Percentiles rank a stretch among this genome's conserved stretches.
phyloP scores from a whole-genome alignment of 2,113 vertebrate species.

The Sigmodon hispidus region DNA sequence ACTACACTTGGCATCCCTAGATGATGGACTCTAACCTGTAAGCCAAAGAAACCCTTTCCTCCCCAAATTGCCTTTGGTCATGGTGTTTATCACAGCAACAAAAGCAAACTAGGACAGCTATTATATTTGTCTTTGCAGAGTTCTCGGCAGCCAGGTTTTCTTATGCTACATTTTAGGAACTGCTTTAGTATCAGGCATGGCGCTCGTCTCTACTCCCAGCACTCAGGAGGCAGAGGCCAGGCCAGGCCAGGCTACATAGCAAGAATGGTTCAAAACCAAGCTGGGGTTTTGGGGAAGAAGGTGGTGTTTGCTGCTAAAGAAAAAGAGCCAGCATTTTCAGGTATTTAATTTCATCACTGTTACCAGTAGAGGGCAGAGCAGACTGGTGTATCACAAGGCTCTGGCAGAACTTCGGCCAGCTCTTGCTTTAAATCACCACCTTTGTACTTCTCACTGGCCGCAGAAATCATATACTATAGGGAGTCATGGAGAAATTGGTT shows the following conservation, averaged over 20 bases:
- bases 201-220: background rate
- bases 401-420: background rate
- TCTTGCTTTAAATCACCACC: slow-evolving; percentile 56
- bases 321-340: background rate
- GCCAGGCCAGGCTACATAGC: background rate
- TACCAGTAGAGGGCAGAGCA: slow-evolving; percentile 73
- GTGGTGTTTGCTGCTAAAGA: background rate
- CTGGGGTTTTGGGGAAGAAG: background rate
- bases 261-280: background rate
- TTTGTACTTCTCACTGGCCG: slow-evolving; percentile 36
- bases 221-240: background rate
- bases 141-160: background rate
- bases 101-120: background rate
- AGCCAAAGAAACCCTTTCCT: background rate
- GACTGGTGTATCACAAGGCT: slow-evolving; percentile 12
- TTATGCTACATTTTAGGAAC: background rate
- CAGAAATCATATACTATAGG: background rate
- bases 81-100: background rate
- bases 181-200: background rate
- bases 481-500: slow-evolving; percentile 39
- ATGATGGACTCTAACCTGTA: background rate
- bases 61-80: background rate
- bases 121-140: slow-evolving; percentile 21
- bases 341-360: slow-evolving; percentile 26
- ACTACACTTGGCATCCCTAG: background rate